Conservation (phyloP, 2,888 invertebrate genomes). For the Clanis bilineata region DNA sequence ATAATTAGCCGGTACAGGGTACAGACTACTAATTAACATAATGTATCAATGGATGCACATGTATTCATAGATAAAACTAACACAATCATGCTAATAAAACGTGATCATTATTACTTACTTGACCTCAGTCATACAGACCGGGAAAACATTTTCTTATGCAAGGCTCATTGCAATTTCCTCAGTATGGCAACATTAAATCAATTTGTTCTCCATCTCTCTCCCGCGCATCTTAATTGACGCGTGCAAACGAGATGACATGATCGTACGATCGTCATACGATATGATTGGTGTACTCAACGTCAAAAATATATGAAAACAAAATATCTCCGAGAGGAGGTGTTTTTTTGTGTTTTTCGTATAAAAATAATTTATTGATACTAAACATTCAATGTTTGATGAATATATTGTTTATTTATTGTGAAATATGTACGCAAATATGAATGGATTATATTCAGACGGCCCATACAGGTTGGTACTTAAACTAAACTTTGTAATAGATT, state of each 20-base stretch:
- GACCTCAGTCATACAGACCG: neutral
- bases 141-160: constrained; percentile 27
- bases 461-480: constrained; percentile 70
- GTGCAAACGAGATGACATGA: constrained; percentile 49
- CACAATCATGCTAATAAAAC: neutral
- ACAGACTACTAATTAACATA: neutral
- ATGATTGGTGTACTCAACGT: constrained; percentile 54
- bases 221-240: constrained; percentile 26
- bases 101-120: neutral
- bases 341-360: constrained; percentile 14
- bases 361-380: constrained; percentile 3
- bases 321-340: constrained; percentile 1
- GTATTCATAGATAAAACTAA: neutral
- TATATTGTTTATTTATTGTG: constrained; percentile 22
- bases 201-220: constrained; percentile 42
- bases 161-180: constrained; percentile 38
- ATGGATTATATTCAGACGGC: constrained; percentile 68
- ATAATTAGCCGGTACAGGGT: no score
- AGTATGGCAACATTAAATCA: constrained; percentile 42
- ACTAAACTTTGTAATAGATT: neutral
- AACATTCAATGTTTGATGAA: neutral
- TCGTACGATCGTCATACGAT: constrained; percentile 73
- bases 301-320: constrained; percentile 40
- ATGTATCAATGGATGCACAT: neutral
- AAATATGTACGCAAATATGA: constrained; percentile 70